Evolutionary conservation across 2,797 vertebrate species (phyloP), one percentile per base, ranked within the genome.

Genomic region (Propithecus deckenii): DNA sequence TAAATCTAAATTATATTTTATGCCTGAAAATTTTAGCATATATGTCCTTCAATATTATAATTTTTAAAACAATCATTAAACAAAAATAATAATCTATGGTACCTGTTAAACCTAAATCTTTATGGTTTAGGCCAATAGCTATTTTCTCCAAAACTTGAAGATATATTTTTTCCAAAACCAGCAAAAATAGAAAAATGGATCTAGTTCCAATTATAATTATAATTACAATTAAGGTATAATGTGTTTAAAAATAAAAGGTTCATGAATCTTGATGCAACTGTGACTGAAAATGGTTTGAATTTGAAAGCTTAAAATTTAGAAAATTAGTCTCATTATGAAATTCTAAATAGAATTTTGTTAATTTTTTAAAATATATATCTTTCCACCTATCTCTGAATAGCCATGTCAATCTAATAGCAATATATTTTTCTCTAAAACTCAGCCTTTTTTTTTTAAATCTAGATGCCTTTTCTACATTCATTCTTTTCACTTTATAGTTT

Each of bases 401-500:
- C 46, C 14, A 76, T 55, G 14, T 46, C 15, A 5, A 88, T 90
- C 23, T 67, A 93, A 48, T 52, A 18, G 20, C 50, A 80, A 38
- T 41, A 92, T 69, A 30, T 13, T 12, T 41, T 94, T 63, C 25
- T 91, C 48, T 95, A 55, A 93, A 86, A 65, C 50, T 15, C 46
- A 88, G 12, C 2, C 4, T 14, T 91, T 83, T 88, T 83, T 88
- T 92, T 95, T 15, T 0, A 57, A 48, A 46, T 32, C 32, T 38
- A 61, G 38, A 57, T 90, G n/a, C 55, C 92, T 87, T 97, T 96
- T 96, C 96, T 13, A 2, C 84, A 71, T 95, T 98, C 97, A 96
- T 98, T 98, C 98, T 98, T 98, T 97, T 98, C 88, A 97, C 89
- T 98, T 98, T 91, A 95, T 59, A 96, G 90, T 94, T 98, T 98